A percentile compares a stretch with the other conserved stretches of the same genome.
phyloP scores from a whole-genome alignment of 2,113 vertebrate genomes.

The Plecturocebus donacophilus region DNA sequence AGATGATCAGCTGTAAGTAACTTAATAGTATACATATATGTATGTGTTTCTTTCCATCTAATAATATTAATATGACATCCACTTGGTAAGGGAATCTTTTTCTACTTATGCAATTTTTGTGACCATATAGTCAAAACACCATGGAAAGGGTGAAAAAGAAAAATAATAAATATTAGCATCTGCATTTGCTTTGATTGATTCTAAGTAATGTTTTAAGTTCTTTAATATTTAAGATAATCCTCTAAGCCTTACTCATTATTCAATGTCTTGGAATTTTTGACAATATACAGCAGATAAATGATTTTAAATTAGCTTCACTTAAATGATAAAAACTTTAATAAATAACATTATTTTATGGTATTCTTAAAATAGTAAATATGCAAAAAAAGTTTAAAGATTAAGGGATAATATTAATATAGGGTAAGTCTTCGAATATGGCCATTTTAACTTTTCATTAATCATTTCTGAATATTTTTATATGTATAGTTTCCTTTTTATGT shows the following conservation, averaged over 20 bases:
- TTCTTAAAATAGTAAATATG: not conserved
- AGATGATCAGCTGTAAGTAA: conserved; percentile 73
- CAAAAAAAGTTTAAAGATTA: not conserved
- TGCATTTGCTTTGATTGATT: not conserved
- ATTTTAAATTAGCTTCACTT: not conserved
- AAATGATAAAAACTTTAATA: not conserved
- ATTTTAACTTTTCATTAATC: not conserved
- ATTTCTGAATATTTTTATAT: not conserved
- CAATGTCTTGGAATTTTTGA: not conserved
- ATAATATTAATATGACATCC: conserved; percentile 69
- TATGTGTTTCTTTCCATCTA: conserved; percentile 37
- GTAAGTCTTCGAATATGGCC: not conserved
- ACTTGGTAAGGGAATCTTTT: conserved; percentile 74
- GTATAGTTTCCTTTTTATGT: not conserved
- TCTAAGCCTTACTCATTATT: not conserved
- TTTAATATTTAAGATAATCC: not conserved
- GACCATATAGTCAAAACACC: conserved; percentile 16
- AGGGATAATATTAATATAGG: not conserved
- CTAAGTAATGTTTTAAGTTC: not conserved
- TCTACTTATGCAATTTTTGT: conserved; percentile 67
- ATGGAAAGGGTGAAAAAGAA: not conserved
- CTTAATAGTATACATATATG: conserved; percentile 42
- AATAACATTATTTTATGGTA: not conserved
- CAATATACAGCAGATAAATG: not conserved
- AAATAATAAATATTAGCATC: not conserved